These are phyloP conservation scores for Pseudolaguvia tuberculata DNA, from an alignment of 2,113 vertebrate species.

Conservation along the genomic window DNA sequence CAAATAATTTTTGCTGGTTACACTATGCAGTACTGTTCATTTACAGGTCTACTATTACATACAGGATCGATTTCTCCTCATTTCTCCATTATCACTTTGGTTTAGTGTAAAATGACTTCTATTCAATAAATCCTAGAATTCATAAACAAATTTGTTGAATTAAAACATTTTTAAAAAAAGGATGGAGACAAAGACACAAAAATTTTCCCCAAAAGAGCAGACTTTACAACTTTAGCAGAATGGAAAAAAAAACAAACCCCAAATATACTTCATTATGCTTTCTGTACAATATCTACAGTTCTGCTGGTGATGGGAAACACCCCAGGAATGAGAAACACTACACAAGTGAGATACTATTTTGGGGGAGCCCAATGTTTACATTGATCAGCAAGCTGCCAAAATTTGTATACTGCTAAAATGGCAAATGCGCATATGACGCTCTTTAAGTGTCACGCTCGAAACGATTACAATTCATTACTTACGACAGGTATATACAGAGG, in stretches of 20 bases:
- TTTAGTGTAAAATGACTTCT: conserved; percentile 69
- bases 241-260: conserved; percentile 35
- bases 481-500: conserved; percentile 32
- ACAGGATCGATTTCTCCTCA: conserved; percentile 56
- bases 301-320: conserved; percentile 58
- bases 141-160: conserved; percentile 53
- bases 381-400: conserved; percentile 23
- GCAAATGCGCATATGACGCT: conserved; percentile 31
- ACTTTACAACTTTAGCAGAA: conserved; percentile 49
- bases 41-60: conserved; percentile 60
- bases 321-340: conserved; percentile 38
- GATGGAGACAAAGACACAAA: conserved; percentile 42
- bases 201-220: conserved; percentile 46
- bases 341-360: conserved; percentile 13
- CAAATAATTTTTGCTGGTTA: conserved; percentile 59
- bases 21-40: conserved; percentile 56
- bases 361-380: conserved; percentile 17
- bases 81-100: conserved; percentile 67
- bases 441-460: conserved; percentile 21
- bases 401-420: conserved; percentile 32
- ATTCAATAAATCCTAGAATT: conserved; percentile 57
- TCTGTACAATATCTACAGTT: conserved; percentile 65
- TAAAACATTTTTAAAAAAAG: conserved; percentile 50
- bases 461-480: conserved; percentile 13
- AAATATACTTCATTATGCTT: conserved; percentile 54